Conservation (phyloP, 2,888 invertebrate species). For the Leptarthrus brevirostris region DNA sequence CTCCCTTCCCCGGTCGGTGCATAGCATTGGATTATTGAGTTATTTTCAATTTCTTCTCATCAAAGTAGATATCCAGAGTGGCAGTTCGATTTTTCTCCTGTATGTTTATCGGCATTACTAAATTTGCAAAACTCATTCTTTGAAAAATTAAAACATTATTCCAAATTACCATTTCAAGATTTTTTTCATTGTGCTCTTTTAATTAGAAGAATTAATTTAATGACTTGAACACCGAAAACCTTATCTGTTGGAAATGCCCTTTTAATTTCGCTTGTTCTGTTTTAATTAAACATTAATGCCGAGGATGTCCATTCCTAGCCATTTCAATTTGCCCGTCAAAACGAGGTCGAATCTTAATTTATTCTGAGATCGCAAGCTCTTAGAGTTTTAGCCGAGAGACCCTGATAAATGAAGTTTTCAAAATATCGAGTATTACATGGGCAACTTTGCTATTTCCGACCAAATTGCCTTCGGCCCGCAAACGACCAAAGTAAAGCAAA, state of each 20-base stretch:
- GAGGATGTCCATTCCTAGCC: neutral
- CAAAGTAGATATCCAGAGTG: too few species aligned
- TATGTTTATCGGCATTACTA: too few species aligned
- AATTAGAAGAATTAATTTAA: conserved; percentile 4
- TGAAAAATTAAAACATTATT: too few species aligned
- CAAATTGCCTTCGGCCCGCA: neutral
- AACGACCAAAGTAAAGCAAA: neutral
- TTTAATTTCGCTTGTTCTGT: conserved; percentile 3
- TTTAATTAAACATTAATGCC: conserved; percentile 17
- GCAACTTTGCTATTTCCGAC: neutral
- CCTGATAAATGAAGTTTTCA: too few species aligned
- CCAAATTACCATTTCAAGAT: too few species aligned
- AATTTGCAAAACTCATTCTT: too few species aligned
- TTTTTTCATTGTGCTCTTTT: neutral
- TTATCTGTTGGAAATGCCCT: conserved; percentile 2
- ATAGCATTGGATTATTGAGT: too few species aligned
- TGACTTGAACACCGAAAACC: neutral
- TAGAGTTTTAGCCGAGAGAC: too few species aligned
- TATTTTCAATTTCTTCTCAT: too few species aligned
- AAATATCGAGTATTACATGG: neutral
- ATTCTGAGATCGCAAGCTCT: neutral
- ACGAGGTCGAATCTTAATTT: conserved; percentile 19
- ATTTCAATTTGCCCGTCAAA: neutral
- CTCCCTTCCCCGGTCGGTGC: too few species aligned
- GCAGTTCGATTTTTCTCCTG: too few species aligned